Evolutionary conservation across 2,113 vertebrate species (phyloP).

Genomic region (Scartelaos histophorus): DNA sequence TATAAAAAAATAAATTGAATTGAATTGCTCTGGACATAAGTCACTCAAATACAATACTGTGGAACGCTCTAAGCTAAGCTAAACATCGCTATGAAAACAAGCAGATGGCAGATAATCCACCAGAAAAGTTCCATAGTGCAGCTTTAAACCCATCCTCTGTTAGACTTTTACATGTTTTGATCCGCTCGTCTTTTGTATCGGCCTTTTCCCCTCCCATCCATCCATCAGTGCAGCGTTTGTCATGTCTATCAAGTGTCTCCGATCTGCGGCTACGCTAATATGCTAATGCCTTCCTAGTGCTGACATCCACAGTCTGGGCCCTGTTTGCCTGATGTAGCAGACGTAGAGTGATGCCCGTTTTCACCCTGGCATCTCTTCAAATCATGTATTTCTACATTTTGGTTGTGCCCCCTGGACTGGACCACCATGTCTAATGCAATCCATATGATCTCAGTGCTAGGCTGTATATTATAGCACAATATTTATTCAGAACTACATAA

Average conservation of each 20-base stretch:
- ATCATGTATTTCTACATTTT: constrained; percentile 27
- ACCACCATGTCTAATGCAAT: constrained; percentile 21
- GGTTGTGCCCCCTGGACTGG: constrained; percentile 21
- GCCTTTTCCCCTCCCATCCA: constrained; percentile 12
- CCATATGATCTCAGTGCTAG: not conserved
- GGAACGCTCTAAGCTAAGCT: too few relatives aligned
- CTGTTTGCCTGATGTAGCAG: constrained; percentile 54
- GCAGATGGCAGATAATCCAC: too few relatives aligned
- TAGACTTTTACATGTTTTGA: not conserved
- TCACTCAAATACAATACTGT: too few relatives aligned
- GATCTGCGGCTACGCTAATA: constrained; percentile 53
- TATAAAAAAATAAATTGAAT: too few relatives aligned
- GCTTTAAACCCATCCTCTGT: not conserved
- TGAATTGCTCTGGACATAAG: too few relatives aligned
- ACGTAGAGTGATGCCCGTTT: constrained; percentile 50
- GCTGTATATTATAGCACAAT: not conserved
- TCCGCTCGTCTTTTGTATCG: not conserved
- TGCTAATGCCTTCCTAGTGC: constrained; percentile 55
- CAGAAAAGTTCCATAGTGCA: not conserved
- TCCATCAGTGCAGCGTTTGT: constrained; percentile 36
- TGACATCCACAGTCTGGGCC: constrained; percentile 62
- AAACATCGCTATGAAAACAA: too few relatives aligned
- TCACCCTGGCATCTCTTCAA: constrained; percentile 50
- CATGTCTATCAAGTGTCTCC: constrained; percentile 49
- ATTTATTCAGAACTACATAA: constrained; percentile 1